Evolutionary conservation across 2,113 vertebrate genomes (phyloP).

Genomic region (Columba livia): DNA sequence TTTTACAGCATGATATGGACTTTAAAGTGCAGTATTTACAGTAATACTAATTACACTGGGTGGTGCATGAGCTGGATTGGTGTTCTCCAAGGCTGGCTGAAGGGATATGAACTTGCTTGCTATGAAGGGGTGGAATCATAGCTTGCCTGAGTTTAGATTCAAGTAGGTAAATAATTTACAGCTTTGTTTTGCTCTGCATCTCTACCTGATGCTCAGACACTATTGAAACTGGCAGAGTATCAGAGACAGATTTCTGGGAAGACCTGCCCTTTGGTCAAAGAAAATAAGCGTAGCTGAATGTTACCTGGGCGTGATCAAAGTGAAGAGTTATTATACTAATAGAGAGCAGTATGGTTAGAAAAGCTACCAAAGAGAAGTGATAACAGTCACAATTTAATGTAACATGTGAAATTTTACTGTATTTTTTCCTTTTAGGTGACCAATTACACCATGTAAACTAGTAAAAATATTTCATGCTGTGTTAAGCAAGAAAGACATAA

Average conservation of each 20-base stretch:
- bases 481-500: background rate
- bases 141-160: background rate
- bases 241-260: background rate
- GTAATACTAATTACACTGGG: background rate
- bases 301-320: background rate
- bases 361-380: background rate
- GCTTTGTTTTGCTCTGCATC: constrained; percentile 40
- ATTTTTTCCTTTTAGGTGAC: background rate
- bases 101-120: background rate
- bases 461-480: background rate
- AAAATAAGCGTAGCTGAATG: background rate
- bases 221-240: background rate
- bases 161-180: constrained; percentile 35
- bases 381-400: background rate
- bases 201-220: background rate
- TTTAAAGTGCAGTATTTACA: background rate
- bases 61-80: background rate
- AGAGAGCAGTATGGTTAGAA: background rate
- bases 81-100: background rate
- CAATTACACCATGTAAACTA: background rate
- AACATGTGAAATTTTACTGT: background rate
- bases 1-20: background rate
- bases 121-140: background rate
- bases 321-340: background rate
- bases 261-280: constrained; percentile 19